Conservation (phyloP, 1,140 invertebrate genomes). For the Ylistrum balloti region DNA sequence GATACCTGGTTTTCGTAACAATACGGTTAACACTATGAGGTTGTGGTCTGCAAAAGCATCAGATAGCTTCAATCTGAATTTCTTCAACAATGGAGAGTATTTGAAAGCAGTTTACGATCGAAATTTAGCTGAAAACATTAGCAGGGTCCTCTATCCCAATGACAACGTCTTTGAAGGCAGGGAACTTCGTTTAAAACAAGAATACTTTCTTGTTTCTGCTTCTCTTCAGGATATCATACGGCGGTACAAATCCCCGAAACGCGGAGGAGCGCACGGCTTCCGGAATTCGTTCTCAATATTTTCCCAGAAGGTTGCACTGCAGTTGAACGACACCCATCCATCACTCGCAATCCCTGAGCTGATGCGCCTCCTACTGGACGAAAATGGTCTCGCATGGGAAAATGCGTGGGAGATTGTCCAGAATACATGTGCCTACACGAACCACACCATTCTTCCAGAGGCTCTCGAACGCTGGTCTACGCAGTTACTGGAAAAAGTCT, state of each 20-base stretch:
- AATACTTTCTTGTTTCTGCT: constrained; percentile 99
- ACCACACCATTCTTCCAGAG: constrained; percentile 98
- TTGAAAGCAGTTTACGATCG: constrained; percentile 98
- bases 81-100: constrained; percentile 99
- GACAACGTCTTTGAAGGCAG: constrained; percentile 93
- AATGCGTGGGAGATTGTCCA: constrained; percentile 96
- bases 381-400: constrained; percentile 94
- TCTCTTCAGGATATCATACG: constrained; percentile 98
- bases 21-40: constrained; percentile 97
- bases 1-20: constrained; percentile 98
- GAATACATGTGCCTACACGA: constrained; percentile 95
- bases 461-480: constrained; percentile 98
- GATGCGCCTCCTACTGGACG: constrained; percentile 96
- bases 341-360: constrained; percentile 98
- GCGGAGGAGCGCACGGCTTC: constrained; percentile 90
- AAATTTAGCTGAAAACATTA: constrained; percentile 98
- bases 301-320: constrained; percentile 96
- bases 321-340: constrained; percentile 99
- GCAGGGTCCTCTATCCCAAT: constrained; percentile 98
- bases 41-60: constrained; percentile 99
- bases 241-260: constrained; percentile 96
- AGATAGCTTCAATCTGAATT: constrained; percentile 96
- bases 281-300: constrained; percentile 93
- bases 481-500: constrained; percentile 91
- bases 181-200: constrained; percentile 97